phyloP scores from a whole-genome alignment of 1,140 invertebrate genomes.

The Scaptodrosophila lebanonensis region DNA sequence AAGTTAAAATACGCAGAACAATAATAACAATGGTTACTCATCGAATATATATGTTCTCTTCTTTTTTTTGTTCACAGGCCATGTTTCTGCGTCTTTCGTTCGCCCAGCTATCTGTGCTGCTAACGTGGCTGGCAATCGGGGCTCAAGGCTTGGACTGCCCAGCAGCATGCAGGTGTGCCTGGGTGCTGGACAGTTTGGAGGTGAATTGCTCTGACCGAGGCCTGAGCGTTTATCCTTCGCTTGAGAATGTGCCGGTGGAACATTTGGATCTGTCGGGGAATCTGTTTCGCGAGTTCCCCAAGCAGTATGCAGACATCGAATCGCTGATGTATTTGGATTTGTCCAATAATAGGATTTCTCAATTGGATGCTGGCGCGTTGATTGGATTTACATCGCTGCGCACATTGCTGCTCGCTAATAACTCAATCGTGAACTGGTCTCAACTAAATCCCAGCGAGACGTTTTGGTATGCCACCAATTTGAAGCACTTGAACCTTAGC shows the following conservation, averaged over 20 bases:
- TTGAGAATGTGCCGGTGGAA: constrained; percentile 77
- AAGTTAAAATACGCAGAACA: too few species aligned
- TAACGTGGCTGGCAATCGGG: neutral
- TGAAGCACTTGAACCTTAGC: constrained; percentile 78
- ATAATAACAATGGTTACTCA: too few species aligned
- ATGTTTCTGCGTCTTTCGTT: constrained; percentile 14
- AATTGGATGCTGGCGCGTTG: constrained; percentile 76
- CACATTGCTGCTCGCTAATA: constrained; percentile 79
- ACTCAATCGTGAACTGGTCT: constrained; percentile 79
- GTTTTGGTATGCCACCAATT: constrained; percentile 74
- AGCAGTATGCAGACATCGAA: constrained; percentile 66
- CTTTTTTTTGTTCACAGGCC: constrained; percentile 19
- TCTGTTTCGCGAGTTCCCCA: constrained; percentile 79
- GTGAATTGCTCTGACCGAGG: constrained; percentile 77
- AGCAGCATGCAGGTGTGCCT: constrained; percentile 63
- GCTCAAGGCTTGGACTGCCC: constrained; percentile 57
- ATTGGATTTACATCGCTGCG: constrained; percentile 78
- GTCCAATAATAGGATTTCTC: constrained; percentile 78
- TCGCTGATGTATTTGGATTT: constrained; percentile 79
- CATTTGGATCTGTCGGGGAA: constrained; percentile 79
- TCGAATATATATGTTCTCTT: too few species aligned
- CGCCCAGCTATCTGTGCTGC: neutral
- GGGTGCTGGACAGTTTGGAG: constrained; percentile 60
- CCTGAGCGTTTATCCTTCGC: constrained; percentile 76
- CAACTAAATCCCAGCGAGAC: constrained; percentile 78